Conservation (phyloP, 2,113 vertebrate species). For the Megaceryle torquata region DNA sequence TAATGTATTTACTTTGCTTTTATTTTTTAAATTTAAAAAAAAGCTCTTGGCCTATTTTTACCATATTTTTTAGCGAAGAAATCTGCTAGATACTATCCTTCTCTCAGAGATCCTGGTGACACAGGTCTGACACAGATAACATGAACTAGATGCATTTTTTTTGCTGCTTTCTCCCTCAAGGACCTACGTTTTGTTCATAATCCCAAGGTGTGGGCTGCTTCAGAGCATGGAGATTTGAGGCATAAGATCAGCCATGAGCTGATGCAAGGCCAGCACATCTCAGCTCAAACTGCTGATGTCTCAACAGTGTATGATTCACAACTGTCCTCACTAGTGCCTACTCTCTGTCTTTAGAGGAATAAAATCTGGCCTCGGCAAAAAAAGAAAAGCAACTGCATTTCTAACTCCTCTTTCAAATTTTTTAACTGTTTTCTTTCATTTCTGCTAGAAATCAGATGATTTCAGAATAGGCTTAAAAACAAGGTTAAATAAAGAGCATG, state of each 20-base stretch:
- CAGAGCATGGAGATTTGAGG: neutral
- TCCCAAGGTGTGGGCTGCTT: neutral
- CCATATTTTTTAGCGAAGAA: neutral
- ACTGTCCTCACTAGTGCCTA: constrained; percentile 9
- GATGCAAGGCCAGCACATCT: neutral
- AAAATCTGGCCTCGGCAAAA: neutral
- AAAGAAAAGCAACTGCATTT: constrained; percentile 16
- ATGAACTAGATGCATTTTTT: neutral
- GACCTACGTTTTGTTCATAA: neutral
- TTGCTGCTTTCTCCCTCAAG: neutral
- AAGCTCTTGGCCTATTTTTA: neutral
- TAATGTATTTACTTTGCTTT: neutral
- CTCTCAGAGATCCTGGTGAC: neutral
- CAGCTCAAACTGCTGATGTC: neutral
- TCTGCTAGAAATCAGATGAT: neutral
- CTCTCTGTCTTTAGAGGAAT: constrained; percentile 14
- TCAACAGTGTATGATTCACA: constrained; percentile 2
- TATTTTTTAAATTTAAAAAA: neutral
- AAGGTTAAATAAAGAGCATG: neutral
- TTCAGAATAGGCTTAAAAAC: constrained; percentile 17
- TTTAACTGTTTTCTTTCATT: constrained; percentile 8
- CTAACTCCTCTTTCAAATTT: constrained; percentile 23
- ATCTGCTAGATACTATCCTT: neutral
- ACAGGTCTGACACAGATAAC: neutral
- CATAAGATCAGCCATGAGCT: neutral